phyloP scores from a whole-genome alignment of 2,888 invertebrate species.

The Tenthredo notha region DNA sequence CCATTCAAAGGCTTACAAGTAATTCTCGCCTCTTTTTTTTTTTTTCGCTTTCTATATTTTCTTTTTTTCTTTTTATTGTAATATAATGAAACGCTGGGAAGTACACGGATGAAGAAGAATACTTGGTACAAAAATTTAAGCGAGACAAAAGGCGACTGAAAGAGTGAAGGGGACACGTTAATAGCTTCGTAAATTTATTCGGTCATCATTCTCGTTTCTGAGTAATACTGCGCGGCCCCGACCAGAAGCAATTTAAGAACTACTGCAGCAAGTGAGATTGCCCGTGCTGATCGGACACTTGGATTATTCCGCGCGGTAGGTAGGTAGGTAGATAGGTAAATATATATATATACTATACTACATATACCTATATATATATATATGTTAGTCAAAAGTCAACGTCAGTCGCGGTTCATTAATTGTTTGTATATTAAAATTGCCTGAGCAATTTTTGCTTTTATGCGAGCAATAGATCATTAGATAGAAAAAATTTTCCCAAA shows the following conservation, averaged over 20 bases:
- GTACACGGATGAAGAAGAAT: neutral
- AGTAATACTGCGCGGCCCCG: neutral
- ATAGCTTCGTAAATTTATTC: slow-evolving; percentile 34
- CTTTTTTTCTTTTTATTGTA: neutral
- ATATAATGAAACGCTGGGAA: neutral
- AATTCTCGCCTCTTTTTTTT: neutral
- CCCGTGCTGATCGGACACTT: neutral
- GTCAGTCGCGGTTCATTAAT: neutral
- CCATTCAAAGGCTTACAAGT: neutral
- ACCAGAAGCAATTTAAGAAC: neutral
- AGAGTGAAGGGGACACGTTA: slow-evolving; percentile 36
- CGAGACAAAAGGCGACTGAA: neutral
- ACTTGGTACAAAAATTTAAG: slow-evolving; percentile 23
- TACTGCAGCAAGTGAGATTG: neutral
- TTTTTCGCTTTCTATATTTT: too few species aligned
- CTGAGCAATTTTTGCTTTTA: neutral
- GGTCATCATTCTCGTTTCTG: slow-evolving; percentile 37
- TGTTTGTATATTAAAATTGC: slow-evolving; percentile 16
- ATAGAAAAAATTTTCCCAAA: neutral
- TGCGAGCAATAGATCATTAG: neutral
- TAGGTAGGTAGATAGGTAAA: neutral
- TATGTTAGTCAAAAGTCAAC: neutral
- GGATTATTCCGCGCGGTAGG: neutral
- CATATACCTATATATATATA: too few species aligned
- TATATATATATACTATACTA: neutral